A percentile compares a stretch with the other conserved stretches of the same genome.
Conservation (phyloP, 2,888 invertebrate species). For the Drosophila colorata region DNA sequence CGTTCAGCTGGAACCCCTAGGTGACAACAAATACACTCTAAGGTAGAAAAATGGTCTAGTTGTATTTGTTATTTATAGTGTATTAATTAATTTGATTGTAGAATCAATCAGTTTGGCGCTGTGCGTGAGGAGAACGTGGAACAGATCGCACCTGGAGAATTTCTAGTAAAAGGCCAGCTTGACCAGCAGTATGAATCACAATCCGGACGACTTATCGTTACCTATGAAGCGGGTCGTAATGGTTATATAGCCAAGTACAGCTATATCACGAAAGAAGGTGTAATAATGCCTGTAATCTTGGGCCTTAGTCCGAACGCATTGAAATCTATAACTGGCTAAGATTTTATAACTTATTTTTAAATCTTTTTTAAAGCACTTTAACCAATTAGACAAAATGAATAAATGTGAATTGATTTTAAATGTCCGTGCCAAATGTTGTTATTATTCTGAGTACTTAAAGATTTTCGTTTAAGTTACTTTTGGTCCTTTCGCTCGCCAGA, state of each 20-base stretch:
- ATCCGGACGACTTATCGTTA: conserved; percentile 20
- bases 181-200: conserved; percentile 7
- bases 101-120: conserved; percentile 14
- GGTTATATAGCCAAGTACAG: conserved; percentile 45
- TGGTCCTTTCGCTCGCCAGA: neutral
- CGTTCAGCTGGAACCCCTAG: conserved; percentile 24
- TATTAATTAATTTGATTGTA: neutral
- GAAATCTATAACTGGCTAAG: conserved; percentile 25
- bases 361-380: neutral
- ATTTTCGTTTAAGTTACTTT: no score
- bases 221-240: conserved; percentile 37
- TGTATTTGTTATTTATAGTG: neutral
- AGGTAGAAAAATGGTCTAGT: neutral
- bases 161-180: conserved; percentile 24
- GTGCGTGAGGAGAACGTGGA: conserved; percentile 40
- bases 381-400: neutral
- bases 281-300: neutral
- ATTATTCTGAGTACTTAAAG: no score
- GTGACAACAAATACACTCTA: conserved; percentile 28
- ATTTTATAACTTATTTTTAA: neutral
- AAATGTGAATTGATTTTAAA: neutral
- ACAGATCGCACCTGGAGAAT: conserved; percentile 21
- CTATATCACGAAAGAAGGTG: neutral
- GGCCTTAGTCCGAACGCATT: conserved; percentile 12
- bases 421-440: neutral